Percentiles rank a stretch among this genome's conserved stretches.
Conservation (phyloP, 2,888 invertebrate species). For the Athrips mouffetella region DNA sequence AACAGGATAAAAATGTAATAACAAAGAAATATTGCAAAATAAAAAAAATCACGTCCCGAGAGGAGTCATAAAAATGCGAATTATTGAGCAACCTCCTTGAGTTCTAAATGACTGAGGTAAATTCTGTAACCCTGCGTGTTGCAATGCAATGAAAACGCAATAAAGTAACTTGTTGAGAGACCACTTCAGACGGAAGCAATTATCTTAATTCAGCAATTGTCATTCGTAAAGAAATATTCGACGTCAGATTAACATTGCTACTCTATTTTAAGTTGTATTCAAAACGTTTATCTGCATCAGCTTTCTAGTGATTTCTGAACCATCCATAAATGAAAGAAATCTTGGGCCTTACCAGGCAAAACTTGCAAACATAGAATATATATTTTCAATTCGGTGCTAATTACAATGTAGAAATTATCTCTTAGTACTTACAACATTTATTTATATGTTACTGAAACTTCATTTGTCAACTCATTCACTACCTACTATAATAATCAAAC, state of each 20-base stretch:
- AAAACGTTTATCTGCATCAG: no score
- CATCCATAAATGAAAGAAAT: no score
- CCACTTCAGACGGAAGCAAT: neutral
- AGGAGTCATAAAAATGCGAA: slow-evolving; percentile 4
- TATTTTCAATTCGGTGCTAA: no score
- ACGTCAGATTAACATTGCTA: no score
- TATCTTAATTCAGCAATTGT: slow-evolving; percentile 6
- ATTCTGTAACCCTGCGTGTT: slow-evolving; percentile 10
- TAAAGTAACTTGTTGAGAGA: slow-evolving; percentile 4
- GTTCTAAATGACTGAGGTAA: slow-evolving; percentile 11
- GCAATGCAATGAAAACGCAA: slow-evolving; percentile 11
- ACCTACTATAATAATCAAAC: neutral
- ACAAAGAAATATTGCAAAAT: neutral
- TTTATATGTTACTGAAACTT: no score
- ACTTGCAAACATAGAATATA: no score
- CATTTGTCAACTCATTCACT: slow-evolving; percentile 9
- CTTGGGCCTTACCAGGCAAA: no score
- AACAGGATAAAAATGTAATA: no score
- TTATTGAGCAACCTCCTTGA: slow-evolving; percentile 8
- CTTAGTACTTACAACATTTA: no score
- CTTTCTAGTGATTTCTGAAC: no score
- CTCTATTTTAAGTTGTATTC: no score
- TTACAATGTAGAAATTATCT: no score
- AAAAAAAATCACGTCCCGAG: slow-evolving; percentile 4
- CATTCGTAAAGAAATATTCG: neutral